Percentiles rank a stretch among this genome's conserved stretches.
Evolutionary conservation across 2,888 invertebrate genomes (phyloP).

Genomic region (Asteroscopus sphinx): DNA sequence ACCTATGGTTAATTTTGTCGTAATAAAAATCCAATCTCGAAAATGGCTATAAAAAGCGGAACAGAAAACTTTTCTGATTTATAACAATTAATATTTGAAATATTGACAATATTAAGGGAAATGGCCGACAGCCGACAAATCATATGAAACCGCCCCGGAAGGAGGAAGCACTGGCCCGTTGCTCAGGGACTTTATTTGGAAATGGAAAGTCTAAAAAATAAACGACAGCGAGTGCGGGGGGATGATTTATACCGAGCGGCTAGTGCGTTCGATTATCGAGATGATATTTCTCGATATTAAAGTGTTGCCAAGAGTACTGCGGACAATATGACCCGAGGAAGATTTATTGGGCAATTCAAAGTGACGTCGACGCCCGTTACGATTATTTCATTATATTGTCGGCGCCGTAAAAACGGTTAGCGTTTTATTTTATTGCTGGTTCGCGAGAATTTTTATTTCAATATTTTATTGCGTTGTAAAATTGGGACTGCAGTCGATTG

Average conservation of each 20-base stretch:
- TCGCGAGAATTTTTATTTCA: slow-evolving; percentile 86
- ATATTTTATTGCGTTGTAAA: slow-evolving; percentile 88
- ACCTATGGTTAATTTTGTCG: slow-evolving; percentile 72
- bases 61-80: slow-evolving; percentile 86
- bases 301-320: slow-evolving; percentile 88
- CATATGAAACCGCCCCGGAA: slow-evolving; percentile 89
- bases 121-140: slow-evolving; percentile 88
- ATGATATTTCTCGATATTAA: slow-evolving; percentile 90
- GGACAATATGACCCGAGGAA: slow-evolving; percentile 90
- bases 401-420: slow-evolving; percentile 89
- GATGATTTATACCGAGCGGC: slow-evolving; percentile 85
- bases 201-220: slow-evolving; percentile 90
- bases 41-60: slow-evolving; percentile 77
- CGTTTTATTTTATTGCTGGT: slow-evolving; percentile 88
- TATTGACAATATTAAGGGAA: slow-evolving; percentile 89
- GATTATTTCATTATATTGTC: slow-evolving; percentile 89
- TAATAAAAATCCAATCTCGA: slow-evolving; percentile 83
- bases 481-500: slow-evolving; percentile 73
- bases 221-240: slow-evolving; percentile 84
- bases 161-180: slow-evolving; percentile 88
- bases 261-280: slow-evolving; percentile 88
- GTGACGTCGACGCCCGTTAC: slow-evolving; percentile 87
- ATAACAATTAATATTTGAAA: slow-evolving; percentile 90
- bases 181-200: slow-evolving; percentile 89
- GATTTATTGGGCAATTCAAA: slow-evolving; percentile 88